Evolutionary conservation across 2,888 invertebrate genomes (phyloP).

Genomic region (Eucera pruinosa): DNA sequence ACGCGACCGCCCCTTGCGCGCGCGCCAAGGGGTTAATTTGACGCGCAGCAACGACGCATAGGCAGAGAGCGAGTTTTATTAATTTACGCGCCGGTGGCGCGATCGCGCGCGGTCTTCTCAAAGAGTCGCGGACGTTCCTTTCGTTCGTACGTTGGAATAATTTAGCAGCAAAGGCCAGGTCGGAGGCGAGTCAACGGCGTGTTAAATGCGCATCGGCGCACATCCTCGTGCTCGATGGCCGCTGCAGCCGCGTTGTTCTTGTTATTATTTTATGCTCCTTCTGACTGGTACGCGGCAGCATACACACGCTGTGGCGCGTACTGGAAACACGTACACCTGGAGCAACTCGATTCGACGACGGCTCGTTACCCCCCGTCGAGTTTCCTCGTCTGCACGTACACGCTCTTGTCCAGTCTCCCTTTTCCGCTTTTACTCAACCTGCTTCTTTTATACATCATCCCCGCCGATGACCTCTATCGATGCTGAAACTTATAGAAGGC

Average conservation of each 20-base stretch:
- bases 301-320: background rate
- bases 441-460: background rate
- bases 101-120: slow-evolving; percentile 52
- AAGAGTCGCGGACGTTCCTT: slow-evolving; percentile 67
- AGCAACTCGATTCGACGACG: slow-evolving; percentile 42
- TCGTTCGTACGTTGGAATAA: slow-evolving; percentile 68
- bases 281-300: slow-evolving; percentile 26
- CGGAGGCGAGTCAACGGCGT: slow-evolving; percentile 44
- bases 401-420: slow-evolving; percentile 42
- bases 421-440: background rate
- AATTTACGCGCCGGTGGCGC: slow-evolving; percentile 65
- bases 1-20: slow-evolving; percentile 13
- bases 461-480: slow-evolving; percentile 22
- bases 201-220: slow-evolving; percentile 60
- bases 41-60: slow-evolving; percentile 50
- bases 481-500: slow-evolving; percentile 63
- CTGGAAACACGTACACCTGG: background rate
- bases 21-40: slow-evolving; percentile 62
- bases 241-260: slow-evolving; percentile 53
- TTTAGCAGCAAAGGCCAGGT: slow-evolving; percentile 54
- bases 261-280: slow-evolving; percentile 63
- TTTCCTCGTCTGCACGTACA: slow-evolving; percentile 58
- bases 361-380: slow-evolving; percentile 54
- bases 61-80: slow-evolving; percentile 67
- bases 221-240: slow-evolving; percentile 46